Conservation (phyloP, 2,113 vertebrate genomes). For the Osmerus eperlanus region DNA sequence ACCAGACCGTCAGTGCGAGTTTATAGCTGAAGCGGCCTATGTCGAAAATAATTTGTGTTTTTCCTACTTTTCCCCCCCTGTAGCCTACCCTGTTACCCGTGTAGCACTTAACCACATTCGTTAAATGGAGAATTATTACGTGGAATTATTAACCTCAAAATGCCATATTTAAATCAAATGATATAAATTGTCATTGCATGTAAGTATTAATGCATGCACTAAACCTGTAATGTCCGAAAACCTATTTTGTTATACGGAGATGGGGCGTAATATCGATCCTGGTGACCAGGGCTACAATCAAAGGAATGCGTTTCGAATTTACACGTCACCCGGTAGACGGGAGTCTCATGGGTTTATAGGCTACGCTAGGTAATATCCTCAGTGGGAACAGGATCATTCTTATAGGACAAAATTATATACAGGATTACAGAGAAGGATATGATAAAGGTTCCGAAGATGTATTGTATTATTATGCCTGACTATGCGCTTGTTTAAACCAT, state of each 20-base stretch:
- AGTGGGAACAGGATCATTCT: not conserved
- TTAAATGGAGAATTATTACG: no score
- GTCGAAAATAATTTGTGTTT: no score
- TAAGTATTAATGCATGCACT: no score
- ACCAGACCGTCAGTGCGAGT: no score
- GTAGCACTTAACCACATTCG: no score
- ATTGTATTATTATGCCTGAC: constrained; percentile 5
- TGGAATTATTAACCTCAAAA: no score
- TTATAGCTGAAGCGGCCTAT: no score
- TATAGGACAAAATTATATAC: not conserved
- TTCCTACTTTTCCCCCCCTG: no score
- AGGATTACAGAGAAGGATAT: not conserved
- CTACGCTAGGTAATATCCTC: not conserved
- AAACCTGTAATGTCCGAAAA: no score
- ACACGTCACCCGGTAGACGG: constrained; percentile 17
- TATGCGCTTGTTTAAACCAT: constrained; percentile 14
- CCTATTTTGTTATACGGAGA: not conserved
- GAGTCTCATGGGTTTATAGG: constrained; percentile 7
- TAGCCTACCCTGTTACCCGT: no score
- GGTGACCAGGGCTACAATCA: constrained; percentile 10
- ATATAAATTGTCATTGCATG: no score
- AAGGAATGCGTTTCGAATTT: constrained; percentile 25
- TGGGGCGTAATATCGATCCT: constrained; percentile 2
- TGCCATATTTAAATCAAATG: no score
- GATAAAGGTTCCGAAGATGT: not conserved